Percentiles rank a stretch among this genome's conserved stretches.
phyloP scores from a whole-genome alignment of 2,113 vertebrate species.

The Rhea americana region DNA sequence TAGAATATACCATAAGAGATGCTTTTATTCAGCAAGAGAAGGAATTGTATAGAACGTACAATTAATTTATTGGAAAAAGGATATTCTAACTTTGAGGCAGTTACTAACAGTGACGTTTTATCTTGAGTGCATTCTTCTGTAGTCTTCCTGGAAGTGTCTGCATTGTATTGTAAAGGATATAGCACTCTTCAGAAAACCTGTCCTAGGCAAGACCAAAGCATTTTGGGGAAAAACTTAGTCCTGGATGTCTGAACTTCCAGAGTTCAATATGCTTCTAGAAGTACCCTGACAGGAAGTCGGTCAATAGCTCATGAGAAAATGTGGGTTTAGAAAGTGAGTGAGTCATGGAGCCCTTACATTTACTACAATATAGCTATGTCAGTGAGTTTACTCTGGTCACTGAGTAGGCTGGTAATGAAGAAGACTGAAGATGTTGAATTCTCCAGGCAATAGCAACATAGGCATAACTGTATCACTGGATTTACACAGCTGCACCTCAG shows the following conservation, averaged over 20 bases:
- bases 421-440: neutral
- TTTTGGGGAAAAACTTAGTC: neutral
- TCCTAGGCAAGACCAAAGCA: fast-evolving
- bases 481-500: neutral
- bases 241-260: fast-evolving
- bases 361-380: fast-evolving
- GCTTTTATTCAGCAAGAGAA: neutral
- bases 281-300: fast-evolving
- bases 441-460: neutral
- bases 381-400: neutral
- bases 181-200: neutral
- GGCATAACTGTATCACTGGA: neutral
- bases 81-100: neutral
- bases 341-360: fast-evolving
- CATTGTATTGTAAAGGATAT: neutral
- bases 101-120: neutral
- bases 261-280: neutral
- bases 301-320: neutral
- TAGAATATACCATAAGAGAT: neutral
- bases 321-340: fast-evolving
- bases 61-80: neutral
- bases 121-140: neutral
- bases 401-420: fast-evolving
- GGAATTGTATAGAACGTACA: neutral
- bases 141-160: neutral